These are phyloP conservation scores for Rutpela maculata DNA, from an alignment of 2,888 invertebrate genomes.

Conservation along the genomic window DNA sequence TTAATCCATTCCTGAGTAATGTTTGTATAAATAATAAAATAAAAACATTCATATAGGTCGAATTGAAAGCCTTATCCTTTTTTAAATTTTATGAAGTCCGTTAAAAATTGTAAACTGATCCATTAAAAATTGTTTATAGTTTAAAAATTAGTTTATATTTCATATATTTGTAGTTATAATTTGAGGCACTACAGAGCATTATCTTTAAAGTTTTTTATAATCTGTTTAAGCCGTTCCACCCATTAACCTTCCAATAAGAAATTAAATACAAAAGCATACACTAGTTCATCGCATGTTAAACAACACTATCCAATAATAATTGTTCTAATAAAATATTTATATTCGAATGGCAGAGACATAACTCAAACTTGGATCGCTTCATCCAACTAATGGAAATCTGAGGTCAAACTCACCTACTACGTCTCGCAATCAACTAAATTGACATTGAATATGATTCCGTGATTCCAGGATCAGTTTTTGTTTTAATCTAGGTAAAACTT, in stretches of 20 bases:
- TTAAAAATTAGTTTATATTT: too few relatives aligned
- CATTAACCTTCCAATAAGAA: not conserved
- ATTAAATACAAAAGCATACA: not conserved
- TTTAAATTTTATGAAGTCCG: too few relatives aligned
- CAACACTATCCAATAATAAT: constrained; percentile 16
- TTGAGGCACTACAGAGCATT: not conserved
- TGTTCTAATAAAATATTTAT: constrained; percentile 16
- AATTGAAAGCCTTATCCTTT: too few relatives aligned
- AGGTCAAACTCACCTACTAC: constrained; percentile 14
- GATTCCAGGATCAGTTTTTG: constrained; percentile 17
- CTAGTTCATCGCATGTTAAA: not conserved
- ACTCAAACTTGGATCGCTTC: constrained; percentile 37
- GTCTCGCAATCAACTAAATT: constrained; percentile 20
- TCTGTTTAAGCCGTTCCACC: not conserved
- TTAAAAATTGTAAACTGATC: too few relatives aligned
- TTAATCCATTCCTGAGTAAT: too few relatives aligned
- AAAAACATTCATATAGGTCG: too few relatives aligned
- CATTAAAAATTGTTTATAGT: too few relatives aligned
- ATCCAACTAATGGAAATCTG: constrained; percentile 51
- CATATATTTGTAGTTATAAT: too few relatives aligned
- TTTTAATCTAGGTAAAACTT: constrained; percentile 27
- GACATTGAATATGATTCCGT: constrained; percentile 29
- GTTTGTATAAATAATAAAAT: too few relatives aligned
- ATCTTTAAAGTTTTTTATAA: not conserved
- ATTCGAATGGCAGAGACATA: constrained; percentile 12